phyloP scores from a whole-genome alignment of 2,113 vertebrate genomes.

The Callithrix jacchus region DNA sequence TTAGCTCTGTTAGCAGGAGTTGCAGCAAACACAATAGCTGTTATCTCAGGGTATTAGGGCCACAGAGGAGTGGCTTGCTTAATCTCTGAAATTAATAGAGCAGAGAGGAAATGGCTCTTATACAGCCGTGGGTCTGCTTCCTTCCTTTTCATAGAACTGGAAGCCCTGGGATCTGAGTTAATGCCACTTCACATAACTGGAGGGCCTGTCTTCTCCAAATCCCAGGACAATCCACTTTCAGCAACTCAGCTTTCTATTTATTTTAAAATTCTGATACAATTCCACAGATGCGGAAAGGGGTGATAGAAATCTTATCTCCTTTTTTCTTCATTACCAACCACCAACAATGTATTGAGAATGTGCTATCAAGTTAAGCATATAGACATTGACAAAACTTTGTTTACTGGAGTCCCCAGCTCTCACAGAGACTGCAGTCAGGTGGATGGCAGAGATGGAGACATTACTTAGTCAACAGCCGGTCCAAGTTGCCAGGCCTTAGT shows the following conservation, averaged over 20 bases:
- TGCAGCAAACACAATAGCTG: conserved; percentile 77
- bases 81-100: conserved; percentile 89
- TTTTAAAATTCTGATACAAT: conserved; percentile 4
- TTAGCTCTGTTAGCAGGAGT: conserved; percentile 62
- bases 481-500: not conserved
- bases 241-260: conserved; percentile 77
- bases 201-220: conserved; percentile 81
- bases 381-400: not conserved
- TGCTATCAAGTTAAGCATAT: not conserved
- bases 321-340: not conserved
- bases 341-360: not conserved
- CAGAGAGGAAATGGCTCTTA: conserved; percentile 84
- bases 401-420: not conserved
- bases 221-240: conserved; percentile 73
- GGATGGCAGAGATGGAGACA: not conserved
- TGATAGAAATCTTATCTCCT: conserved; percentile 32
- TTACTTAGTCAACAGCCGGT: not conserved
- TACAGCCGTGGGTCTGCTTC: conserved; percentile 83
- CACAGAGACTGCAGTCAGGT: not conserved
- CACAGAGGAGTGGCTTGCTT: conserved; percentile 85
- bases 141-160: conserved; percentile 83
- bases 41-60: conserved; percentile 83
- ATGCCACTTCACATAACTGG: conserved; percentile 85
- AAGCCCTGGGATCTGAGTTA: conserved; percentile 79
- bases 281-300: not conserved